Conservation (phyloP, 2,797 vertebrate genomes). For the Coranthus polyacanthus region DNA sequence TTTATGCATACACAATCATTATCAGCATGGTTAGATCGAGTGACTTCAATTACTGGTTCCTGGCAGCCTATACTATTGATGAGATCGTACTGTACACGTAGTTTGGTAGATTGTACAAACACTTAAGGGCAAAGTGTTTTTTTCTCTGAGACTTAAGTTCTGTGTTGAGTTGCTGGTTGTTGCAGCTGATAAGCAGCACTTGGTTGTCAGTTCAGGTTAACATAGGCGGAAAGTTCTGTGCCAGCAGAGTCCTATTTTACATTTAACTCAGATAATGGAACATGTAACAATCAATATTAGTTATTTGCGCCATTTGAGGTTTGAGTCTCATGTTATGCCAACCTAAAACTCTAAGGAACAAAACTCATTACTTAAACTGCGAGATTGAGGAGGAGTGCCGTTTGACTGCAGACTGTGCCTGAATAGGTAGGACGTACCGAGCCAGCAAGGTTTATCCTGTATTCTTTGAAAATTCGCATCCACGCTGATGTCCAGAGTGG, state of each 20-base stretch:
- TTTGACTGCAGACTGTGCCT: slow-evolving; percentile 61
- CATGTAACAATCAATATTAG: slow-evolving; percentile 48
- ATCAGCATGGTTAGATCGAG: slow-evolving; percentile 30
- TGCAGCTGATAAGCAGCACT: slow-evolving; percentile 84
- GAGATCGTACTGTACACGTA: slow-evolving; percentile 61
- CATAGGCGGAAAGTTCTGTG: slow-evolving; percentile 66
- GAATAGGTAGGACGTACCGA: slow-evolving; percentile 51
- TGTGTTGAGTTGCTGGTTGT: slow-evolving; percentile 81
- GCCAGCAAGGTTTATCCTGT: slow-evolving; percentile 55
- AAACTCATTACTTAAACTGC: slow-evolving; percentile 38
- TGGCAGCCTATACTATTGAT: slow-evolving; percentile 34
- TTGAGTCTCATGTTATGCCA: slow-evolving; percentile 42
- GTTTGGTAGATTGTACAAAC: slow-evolving; percentile 79
- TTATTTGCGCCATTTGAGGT: slow-evolving; percentile 62
- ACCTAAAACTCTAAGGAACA: slow-evolving; percentile 50
- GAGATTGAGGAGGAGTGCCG: slow-evolving; percentile 46
- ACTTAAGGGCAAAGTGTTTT: slow-evolving; percentile 80
- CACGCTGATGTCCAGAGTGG: slow-evolving; percentile 41
- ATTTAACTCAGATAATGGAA: slow-evolving; percentile 43
- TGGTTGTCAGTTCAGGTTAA: slow-evolving; percentile 73
- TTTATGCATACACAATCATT: slow-evolving; percentile 27
- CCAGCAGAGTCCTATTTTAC: slow-evolving; percentile 68
- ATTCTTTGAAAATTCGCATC: slow-evolving; percentile 35
- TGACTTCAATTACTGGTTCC: slow-evolving; percentile 29
- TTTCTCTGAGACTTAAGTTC: slow-evolving; percentile 78